Evolutionary conservation across 2,888 invertebrate species (phyloP).

Genomic region (Phengaris arion): DNA sequence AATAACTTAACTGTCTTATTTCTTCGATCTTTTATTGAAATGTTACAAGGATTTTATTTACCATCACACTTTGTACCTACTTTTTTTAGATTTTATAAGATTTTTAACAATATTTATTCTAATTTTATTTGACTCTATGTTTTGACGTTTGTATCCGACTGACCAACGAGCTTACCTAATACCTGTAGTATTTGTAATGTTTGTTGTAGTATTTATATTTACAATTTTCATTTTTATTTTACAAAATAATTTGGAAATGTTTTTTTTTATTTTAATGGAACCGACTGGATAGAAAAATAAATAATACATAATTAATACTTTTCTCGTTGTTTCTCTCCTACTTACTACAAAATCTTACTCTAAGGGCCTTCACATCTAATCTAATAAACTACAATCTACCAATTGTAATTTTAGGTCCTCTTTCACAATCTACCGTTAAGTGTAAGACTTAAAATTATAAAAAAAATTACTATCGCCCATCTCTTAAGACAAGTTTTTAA

Average conservation of each 20-base stretch:
- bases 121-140: neutral
- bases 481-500: too few species aligned
- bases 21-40: too few species aligned
- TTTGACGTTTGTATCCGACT: neutral
- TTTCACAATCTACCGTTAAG: too few species aligned
- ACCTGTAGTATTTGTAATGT: neutral
- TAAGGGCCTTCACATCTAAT: too few species aligned
- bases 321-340: neutral
- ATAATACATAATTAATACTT: neutral
- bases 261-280: neutral
- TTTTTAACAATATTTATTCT: neutral
- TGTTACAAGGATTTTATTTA: neutral
- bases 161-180: neutral
- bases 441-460: too few species aligned
- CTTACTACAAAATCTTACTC: neutral
- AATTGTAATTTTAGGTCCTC: too few species aligned
- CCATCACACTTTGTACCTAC: conserved; percentile 7
- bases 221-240: neutral
- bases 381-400: too few species aligned
- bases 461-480: too few species aligned
- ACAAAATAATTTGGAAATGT: neutral
- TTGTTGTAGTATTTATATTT: neutral
- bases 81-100: conserved; percentile 2
- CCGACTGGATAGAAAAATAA: conserved; percentile 2
- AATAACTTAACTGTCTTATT: too few species aligned